phyloP scores from a whole-genome alignment of 2,113 vertebrate species.

The Aramus guarauna region DNA sequence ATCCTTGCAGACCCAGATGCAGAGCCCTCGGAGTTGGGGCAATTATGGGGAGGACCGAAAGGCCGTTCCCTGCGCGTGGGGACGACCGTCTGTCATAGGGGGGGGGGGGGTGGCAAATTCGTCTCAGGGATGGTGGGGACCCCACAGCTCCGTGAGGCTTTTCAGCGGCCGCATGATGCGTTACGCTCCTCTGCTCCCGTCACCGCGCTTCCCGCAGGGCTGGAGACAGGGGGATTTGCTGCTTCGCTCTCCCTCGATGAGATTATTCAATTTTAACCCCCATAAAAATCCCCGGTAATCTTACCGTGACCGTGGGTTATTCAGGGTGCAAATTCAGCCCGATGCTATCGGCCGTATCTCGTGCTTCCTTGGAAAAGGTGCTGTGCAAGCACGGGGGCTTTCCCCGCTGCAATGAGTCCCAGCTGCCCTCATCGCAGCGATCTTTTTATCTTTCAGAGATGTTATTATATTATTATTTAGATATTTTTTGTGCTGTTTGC shows the following conservation, averaged over 20 bases:
- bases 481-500: not conserved
- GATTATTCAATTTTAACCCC: not conserved
- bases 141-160: not conserved
- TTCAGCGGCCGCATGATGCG: rapidly evolving
- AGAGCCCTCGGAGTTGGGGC: conserved; percentile 6
- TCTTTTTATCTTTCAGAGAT: not conserved
- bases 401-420: not conserved
- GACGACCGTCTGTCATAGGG: not conserved
- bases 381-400: not conserved
- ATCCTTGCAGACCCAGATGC: conserved; percentile 65
- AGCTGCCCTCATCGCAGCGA: not conserved
- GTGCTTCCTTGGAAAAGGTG: not conserved
- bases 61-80: not conserved
- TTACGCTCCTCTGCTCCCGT: not conserved
- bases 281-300: not conserved
- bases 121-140: rapidly evolving
- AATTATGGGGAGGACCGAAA: conserved; percentile 1
- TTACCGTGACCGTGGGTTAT: rapidly evolving
- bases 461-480: too few species aligned
- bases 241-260: not conserved
- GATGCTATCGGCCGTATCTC: rapidly evolving
- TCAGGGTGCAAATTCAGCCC: not conserved
- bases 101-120: not conserved
- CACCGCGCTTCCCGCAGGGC: not conserved
- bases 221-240: not conserved